Percentiles rank a stretch among this genome's conserved stretches.
These are phyloP conservation scores for Bolborhynchus lineola DNA, from an alignment of 2,113 vertebrate genomes.

Conservation along the genomic window DNA sequence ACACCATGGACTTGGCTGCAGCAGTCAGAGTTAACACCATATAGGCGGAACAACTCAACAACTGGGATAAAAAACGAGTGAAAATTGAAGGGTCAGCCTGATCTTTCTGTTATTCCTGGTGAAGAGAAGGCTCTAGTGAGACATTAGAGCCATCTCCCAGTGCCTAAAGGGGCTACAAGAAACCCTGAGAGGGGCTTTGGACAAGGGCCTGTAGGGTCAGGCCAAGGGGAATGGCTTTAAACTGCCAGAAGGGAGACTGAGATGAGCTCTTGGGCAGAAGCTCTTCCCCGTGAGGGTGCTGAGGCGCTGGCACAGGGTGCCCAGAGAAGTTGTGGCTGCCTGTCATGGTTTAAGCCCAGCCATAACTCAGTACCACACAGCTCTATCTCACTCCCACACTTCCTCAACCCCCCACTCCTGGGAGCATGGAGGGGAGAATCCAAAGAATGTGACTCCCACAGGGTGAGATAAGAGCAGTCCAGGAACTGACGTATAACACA, in stretches of 20 bases:
- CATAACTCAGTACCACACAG: no score
- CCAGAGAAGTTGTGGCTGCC: no score
- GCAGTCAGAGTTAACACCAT: not conserved
- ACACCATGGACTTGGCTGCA: not conserved
- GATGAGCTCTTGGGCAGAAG: not conserved
- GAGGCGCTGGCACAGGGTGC: no score
- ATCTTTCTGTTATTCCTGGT: not conserved
- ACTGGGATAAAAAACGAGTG: fast-evolving
- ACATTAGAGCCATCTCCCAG: not conserved
- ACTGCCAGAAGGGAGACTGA: not conserved
- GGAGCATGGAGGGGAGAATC: no score
- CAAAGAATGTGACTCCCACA: no score
- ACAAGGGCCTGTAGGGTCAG: not conserved
- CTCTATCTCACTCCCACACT: no score
- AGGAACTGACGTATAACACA: no score
- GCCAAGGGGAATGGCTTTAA: not conserved
- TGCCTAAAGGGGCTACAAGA: not conserved
- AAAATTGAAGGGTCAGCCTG: not conserved
- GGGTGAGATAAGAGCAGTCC: no score
- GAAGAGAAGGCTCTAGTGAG: not conserved
- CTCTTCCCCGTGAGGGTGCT: not conserved
- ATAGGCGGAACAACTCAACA: not conserved
- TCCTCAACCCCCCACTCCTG: no score
- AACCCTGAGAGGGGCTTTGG: not conserved
- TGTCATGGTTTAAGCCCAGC: no score